Evolutionary conservation across 2,888 invertebrate genomes (phyloP), one percentile per base, ranked within the genome.

Genomic region (Cheilosia soror): DNA sequence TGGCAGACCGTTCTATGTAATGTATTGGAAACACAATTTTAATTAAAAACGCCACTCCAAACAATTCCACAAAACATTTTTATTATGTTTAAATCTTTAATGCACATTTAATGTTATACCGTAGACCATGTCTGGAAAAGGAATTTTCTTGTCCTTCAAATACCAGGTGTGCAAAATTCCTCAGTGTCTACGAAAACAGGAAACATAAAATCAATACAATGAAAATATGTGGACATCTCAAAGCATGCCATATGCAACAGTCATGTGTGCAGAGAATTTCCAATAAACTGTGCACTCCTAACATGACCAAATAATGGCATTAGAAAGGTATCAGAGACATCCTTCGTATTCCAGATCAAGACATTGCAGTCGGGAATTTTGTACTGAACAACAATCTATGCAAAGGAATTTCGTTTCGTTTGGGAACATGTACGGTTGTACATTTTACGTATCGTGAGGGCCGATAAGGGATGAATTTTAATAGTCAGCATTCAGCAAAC

Each of bases 271-370:
- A 5, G 49, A 47, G 20, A 27, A 27, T 75, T 57, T 37, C 57
- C 65, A 75, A 65, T 75, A 57, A 75, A 57, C 65, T 75, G 49
- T 27, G 62, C 60, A 53, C 55, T 57, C 42, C 40, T 20, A 57
- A 53, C 72, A 51, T 47, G 57, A 58, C 47, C 15, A 58, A 58
- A 47, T 49, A 71, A 57, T 42, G 57, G 25, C 15, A 20, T 42
- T 11, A 44, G n/a, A n/a, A n/a, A n/a, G n/a, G 31, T 25, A 29
- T 11, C 29, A 51, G 42, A 15, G 20, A 57, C 53, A 57, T 63
- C 47, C 31, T 25, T 63, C 37, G 25, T 42, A 5, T n/a, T 53
- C 13, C 51, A 72, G 71, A 72, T 53, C 13, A 40, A 72, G 71
- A 72, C 49, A 51, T 13, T 60, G 63, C 55, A 63, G 40, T 31